Evolutionary conservation across 1,140 invertebrate genomes (phyloP).

Genomic region (Aplysia californica): DNA sequence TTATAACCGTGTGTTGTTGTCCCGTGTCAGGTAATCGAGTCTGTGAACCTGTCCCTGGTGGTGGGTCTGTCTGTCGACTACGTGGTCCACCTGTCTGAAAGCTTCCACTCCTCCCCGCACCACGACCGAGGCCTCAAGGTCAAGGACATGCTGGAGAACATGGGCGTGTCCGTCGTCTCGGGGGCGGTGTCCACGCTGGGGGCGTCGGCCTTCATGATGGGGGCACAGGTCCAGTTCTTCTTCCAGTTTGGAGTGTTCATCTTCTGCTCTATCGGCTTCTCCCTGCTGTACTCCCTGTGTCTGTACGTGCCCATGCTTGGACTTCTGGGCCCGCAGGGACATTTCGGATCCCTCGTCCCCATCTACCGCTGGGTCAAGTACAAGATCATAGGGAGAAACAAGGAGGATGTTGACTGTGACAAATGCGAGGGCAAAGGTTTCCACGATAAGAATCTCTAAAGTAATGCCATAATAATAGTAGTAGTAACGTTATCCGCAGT

Average conservation of each 20-base stretch:
- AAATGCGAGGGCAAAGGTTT: slow-evolving; percentile 26
- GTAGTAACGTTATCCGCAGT: background rate
- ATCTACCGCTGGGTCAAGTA: slow-evolving; percentile 27
- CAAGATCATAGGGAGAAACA: slow-evolving; percentile 19
- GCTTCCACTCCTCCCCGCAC: slow-evolving; percentile 50
- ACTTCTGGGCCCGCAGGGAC: slow-evolving; percentile 46
- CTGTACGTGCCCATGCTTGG: slow-evolving; percentile 51
- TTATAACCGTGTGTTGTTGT: too few species aligned
- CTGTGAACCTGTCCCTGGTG: slow-evolving; percentile 57
- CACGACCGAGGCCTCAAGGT: slow-evolving; percentile 41
- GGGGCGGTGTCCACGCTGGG: slow-evolving; percentile 55
- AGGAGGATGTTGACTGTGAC: background rate
- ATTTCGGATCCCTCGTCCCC: slow-evolving; percentile 40
- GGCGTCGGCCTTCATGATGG: slow-evolving; percentile 55
- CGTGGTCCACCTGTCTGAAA: slow-evolving; percentile 62
- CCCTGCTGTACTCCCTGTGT: slow-evolving; percentile 49
- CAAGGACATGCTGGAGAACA: slow-evolving; percentile 55
- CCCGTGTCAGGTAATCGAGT: slow-evolving; percentile 55
- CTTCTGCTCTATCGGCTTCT: slow-evolving; percentile 58
- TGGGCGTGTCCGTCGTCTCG: slow-evolving; percentile 56
- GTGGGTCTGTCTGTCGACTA: slow-evolving; percentile 63
- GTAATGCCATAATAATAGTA: background rate
- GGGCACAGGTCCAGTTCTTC: slow-evolving; percentile 50
- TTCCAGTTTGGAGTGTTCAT: slow-evolving; percentile 59
- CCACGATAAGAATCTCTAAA: background rate